These are phyloP conservation scores for Thecocarcelia acutangulata DNA, from an alignment of 2,888 invertebrate genomes.

Conservation along the genomic window DNA sequence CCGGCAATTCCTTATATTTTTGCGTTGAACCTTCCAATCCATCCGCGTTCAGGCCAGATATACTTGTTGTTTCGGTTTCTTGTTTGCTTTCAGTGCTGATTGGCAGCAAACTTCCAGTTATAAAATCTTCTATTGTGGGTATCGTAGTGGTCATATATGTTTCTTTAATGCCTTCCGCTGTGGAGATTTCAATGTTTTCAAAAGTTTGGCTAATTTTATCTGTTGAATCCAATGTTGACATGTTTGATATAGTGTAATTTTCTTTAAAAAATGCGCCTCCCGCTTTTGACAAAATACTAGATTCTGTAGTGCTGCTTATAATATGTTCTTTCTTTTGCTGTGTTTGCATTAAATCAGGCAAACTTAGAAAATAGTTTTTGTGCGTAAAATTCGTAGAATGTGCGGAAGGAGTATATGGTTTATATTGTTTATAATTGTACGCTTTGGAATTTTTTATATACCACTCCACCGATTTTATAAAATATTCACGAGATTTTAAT, in stretches of 20 bases:
- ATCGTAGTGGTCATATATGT: not conserved
- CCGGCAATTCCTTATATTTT: not conserved
- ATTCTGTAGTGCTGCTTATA: no score
- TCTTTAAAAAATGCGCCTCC: no score
- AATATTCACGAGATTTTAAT: constrained; percentile 62
- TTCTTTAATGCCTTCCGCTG: not conserved
- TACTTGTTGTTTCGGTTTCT: not conserved
- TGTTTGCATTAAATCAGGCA: no score
- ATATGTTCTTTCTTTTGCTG: no score
- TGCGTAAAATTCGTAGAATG: not conserved
- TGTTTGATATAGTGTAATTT: no score
- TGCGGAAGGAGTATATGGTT: constrained; percentile 70
- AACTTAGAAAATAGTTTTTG: constrained; percentile 25
- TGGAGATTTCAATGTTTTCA: not conserved
- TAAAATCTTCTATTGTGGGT: not conserved
- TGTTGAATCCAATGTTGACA: no score
- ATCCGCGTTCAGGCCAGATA: not conserved
- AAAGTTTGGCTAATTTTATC: no score
- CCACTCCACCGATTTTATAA: constrained; percentile 70
- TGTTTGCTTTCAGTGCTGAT: not conserved
- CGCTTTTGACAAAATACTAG: no score
- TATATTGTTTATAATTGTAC: constrained; percentile 70
- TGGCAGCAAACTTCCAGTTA: not conserved
- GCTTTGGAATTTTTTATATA: constrained; percentile 70
- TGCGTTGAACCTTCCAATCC: not conserved